Evolutionary conservation across 2,888 invertebrate genomes (phyloP).

Genomic region (Liodrosophila aerea): DNA sequence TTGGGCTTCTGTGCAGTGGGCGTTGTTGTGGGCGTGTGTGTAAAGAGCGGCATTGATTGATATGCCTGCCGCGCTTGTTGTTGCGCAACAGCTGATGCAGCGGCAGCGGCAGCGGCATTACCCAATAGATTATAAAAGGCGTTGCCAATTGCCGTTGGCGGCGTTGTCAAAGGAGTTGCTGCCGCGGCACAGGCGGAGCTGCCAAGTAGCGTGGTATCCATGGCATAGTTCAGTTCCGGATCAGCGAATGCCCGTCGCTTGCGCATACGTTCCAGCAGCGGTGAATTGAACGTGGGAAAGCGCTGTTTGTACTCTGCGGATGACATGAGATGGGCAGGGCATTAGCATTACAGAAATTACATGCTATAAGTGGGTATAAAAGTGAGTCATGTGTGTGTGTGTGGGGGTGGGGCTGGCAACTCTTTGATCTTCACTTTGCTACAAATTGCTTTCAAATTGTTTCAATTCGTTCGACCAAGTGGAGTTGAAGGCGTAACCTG

Average conservation of each 20-base stretch:
- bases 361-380: conserved; percentile 14
- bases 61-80: conserved; percentile 26
- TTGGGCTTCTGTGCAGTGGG: conserved; percentile 69
- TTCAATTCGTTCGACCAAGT: conserved; percentile 47
- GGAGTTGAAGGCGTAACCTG: conserved; percentile 11
- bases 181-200: conserved; percentile 38
- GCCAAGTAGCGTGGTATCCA: conserved; percentile 72
- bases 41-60: conserved; percentile 49
- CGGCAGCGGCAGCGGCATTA: conserved; percentile 38
- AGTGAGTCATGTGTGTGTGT: no score
- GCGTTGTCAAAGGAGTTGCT: conserved; percentile 38
- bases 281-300: conserved; percentile 79
- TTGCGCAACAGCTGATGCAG: conserved; percentile 26
- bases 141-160: conserved; percentile 33
- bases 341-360: conserved; percentile 38
- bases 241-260: conserved; percentile 84
- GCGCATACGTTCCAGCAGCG: conserved; percentile 81
- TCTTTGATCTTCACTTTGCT: conserved; percentile 46
- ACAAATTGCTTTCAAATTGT: conserved; percentile 55
- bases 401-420: neutral
- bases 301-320: conserved; percentile 78
- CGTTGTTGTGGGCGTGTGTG: conserved; percentile 30
- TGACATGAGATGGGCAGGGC: neutral
- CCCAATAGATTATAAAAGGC: conserved; percentile 44
- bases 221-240: conserved; percentile 82